These are phyloP conservation scores for Drosophila kanapiae DNA, from an alignment of 1,140 invertebrate species.

Conservation along the genomic window DNA sequence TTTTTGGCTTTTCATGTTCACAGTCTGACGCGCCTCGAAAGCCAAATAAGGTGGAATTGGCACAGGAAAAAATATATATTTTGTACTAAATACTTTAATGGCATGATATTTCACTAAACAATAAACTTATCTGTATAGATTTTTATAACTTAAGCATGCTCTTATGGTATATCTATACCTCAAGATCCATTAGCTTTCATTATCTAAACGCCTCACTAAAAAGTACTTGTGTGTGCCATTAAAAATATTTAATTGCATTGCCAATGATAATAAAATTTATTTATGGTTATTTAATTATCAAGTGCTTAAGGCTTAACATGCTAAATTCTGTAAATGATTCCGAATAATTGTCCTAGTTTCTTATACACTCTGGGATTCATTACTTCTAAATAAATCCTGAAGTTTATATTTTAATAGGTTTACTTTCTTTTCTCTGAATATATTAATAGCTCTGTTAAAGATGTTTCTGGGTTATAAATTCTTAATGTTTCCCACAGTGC, in stretches of 20 bases:
- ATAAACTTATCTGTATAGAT: too few species aligned
- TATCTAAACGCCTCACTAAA: neutral
- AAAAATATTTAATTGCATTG: neutral
- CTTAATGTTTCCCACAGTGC: slow-evolving; percentile 19
- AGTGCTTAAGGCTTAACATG: neutral
- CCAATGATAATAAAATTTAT: neutral
- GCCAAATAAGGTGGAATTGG: slow-evolving; percentile 27
- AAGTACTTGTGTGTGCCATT: neutral
- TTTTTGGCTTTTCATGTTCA: slow-evolving; percentile 79
- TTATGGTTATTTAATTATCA: neutral
- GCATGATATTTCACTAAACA: too few species aligned
- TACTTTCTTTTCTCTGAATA: neutral
- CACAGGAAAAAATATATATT: slow-evolving; percentile 6
- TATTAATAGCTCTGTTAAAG: too few species aligned
- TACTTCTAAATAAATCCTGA: too few species aligned
- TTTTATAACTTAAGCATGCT: neutral
- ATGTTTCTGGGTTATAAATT: neutral
- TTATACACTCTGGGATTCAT: too few species aligned
- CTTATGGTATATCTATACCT: neutral
- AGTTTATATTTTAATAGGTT: too few species aligned
- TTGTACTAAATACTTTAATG: neutral
- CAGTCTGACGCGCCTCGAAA: slow-evolving; percentile 78
- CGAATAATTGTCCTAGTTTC: too few species aligned
- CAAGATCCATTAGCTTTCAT: neutral
- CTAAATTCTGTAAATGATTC: neutral